A percentile compares a stretch with the other conserved stretches of the same genome.
These are phyloP conservation scores for Bugula neritina DNA, from an alignment of 2,888 invertebrate genomes.

Conservation along the genomic window DNA sequence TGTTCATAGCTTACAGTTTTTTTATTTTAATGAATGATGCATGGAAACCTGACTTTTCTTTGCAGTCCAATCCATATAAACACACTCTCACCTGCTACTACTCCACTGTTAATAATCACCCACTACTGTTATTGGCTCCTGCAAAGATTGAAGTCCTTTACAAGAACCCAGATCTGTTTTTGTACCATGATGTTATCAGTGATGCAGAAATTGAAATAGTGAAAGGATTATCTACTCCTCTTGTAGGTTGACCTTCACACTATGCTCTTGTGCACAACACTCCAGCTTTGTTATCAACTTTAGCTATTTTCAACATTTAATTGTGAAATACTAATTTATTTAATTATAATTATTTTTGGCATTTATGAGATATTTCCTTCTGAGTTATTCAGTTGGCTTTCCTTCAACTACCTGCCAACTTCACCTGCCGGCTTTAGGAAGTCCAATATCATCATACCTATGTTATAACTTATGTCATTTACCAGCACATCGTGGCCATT, in stretches of 20 bases:
- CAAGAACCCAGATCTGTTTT: slow-evolving; percentile 71
- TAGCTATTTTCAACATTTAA: too few relatives aligned
- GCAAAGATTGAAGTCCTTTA: slow-evolving; percentile 73
- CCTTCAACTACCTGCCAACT: too few relatives aligned
- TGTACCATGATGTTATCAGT: slow-evolving; percentile 82
- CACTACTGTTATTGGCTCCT: slow-evolving; percentile 40
- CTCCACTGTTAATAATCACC: slow-evolving; percentile 38
- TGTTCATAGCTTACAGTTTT: too few relatives aligned
- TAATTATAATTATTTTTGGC: too few relatives aligned
- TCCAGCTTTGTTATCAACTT: background rate
- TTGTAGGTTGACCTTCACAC: slow-evolving; percentile 58
- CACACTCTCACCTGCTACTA: slow-evolving; percentile 46
- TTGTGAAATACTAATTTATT: too few relatives aligned
- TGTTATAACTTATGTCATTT: too few relatives aligned
- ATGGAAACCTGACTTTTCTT: background rate
- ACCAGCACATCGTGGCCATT: background rate
- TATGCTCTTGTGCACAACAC: background rate
- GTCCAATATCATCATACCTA: too few relatives aligned
- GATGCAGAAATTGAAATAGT: slow-evolving; percentile 80
- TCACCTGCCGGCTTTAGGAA: too few relatives aligned
- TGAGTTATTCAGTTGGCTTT: too few relatives aligned
- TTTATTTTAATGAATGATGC: too few relatives aligned
- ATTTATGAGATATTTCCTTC: too few relatives aligned
- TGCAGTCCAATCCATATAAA: slow-evolving; percentile 38
- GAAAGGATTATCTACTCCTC: slow-evolving; percentile 77